phyloP scores from a whole-genome alignment of 2,113 vertebrate genomes.

The Pangasianodon hypophthalmus region DNA sequence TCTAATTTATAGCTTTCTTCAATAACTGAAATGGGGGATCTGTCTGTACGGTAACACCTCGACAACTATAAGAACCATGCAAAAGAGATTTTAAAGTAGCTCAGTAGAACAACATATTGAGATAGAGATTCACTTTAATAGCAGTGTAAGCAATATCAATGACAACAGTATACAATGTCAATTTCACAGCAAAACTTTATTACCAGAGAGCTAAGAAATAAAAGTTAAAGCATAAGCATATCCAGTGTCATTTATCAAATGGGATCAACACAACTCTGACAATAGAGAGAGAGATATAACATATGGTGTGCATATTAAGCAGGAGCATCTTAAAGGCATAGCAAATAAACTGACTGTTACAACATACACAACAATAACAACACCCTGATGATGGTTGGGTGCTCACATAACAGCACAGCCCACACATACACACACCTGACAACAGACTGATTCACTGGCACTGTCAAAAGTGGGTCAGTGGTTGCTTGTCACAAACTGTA shows the following conservation, averaged over 20 bases:
- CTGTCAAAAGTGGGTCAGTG: slow-evolving; percentile 49
- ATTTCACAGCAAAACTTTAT: slow-evolving; percentile 3
- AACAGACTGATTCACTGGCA: slow-evolving; percentile 38
- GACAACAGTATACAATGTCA: not conserved
- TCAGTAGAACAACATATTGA: not conserved
- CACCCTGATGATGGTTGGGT: slow-evolving; percentile 18
- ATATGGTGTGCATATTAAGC: slow-evolving; percentile 18
- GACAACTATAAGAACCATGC: not conserved
- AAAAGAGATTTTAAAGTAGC: not conserved
- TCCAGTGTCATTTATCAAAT: slow-evolving; percentile 4
- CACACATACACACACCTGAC: slow-evolving; percentile 44
- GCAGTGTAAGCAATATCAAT: not conserved
- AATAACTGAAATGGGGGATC: not conserved
- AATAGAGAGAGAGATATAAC: not conserved
- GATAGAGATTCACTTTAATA: not conserved
- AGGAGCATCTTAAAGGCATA: not conserved
- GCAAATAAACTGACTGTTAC: slow-evolving; percentile 15
- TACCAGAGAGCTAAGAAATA: not conserved
- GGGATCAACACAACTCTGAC: not conserved
- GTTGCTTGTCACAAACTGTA: slow-evolving; percentile 33
- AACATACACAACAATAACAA: slow-evolving; percentile 29
- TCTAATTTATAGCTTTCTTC: not conserved
- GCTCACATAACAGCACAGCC: slow-evolving; percentile 20
- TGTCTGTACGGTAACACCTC: not conserved
- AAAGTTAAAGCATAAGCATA: not conserved